Conservation (phyloP, 2,113 vertebrate species). For the Triplophysa siluroides region DNA sequence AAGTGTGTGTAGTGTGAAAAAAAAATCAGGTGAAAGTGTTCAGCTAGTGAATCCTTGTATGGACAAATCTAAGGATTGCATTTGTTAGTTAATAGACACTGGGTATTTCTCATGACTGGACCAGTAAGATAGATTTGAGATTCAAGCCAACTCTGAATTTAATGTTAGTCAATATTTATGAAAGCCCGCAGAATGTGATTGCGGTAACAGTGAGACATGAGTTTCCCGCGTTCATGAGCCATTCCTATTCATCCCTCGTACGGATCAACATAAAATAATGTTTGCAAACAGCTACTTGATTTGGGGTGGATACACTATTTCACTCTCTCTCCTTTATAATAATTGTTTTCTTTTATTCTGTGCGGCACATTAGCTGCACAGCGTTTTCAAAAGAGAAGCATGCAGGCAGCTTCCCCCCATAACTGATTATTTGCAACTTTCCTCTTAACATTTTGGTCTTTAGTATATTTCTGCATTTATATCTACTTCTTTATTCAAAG, state of each 20-base stretch:
- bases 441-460: conserved; percentile 43
- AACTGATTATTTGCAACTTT: conserved; percentile 50
- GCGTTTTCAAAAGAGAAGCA: conserved; percentile 37
- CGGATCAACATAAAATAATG: conserved; percentile 23
- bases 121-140: background rate
- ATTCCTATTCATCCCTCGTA: background rate
- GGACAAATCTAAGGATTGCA: conserved; percentile 39
- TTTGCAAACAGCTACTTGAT: conserved; percentile 12
- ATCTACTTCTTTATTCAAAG: conserved; percentile 16
- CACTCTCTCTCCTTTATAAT: conserved; percentile 37
- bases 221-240: background rate
- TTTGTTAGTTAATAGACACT: conserved; percentile 44
- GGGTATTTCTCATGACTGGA: conserved; percentile 31
- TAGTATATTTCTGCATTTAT: conserved; percentile 33
- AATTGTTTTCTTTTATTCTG: conserved; percentile 51
- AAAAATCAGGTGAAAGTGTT: too few relatives aligned
- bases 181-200: conserved; percentile 14
- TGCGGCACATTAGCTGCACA: conserved; percentile 50
- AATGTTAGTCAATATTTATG: conserved; percentile 36
- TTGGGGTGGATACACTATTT: background rate
- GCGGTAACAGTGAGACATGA: background rate
- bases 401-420: conserved; percentile 33
- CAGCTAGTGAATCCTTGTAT: background rate
- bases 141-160: conserved; percentile 24
- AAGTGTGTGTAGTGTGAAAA: too few relatives aligned